A percentile compares a stretch with the other conserved stretches of the same genome.
phyloP scores from a whole-genome alignment of 2,113 vertebrate species.

The Oryzias curvinotus region DNA sequence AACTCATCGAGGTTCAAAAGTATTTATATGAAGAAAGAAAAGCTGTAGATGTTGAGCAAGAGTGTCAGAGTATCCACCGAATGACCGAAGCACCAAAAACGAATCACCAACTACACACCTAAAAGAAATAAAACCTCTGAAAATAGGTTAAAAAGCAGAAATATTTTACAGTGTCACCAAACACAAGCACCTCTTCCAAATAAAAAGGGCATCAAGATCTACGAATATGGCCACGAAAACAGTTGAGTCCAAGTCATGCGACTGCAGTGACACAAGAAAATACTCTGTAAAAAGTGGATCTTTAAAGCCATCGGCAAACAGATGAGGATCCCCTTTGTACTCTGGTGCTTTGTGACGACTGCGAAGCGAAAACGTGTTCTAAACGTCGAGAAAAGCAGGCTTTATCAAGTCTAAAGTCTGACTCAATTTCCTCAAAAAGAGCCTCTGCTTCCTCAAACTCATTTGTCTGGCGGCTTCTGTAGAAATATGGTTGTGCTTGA shows the following conservation, averaged over 20 bases:
- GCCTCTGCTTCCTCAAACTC: constrained; percentile 57
- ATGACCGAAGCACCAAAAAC: constrained; percentile 67
- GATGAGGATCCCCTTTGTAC: constrained; percentile 54
- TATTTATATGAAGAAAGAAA: constrained; percentile 20
- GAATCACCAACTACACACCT: constrained; percentile 73
- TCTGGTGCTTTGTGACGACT: constrained; percentile 66
- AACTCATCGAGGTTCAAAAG: constrained; percentile 37
- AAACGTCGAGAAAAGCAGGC: constrained; percentile 66
- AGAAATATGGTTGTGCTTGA: constrained; percentile 89
- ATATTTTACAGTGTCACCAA: constrained; percentile 77
- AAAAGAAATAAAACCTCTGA: constrained; percentile 72
- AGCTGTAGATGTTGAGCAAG: constrained; percentile 51
- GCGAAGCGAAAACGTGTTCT: constrained; percentile 71
- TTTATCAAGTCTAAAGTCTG: constrained; percentile 61
- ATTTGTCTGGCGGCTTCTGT: constrained; percentile 61
- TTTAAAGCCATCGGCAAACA: constrained; percentile 76
- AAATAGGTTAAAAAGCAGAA: constrained; percentile 73
- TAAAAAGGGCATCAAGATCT: constrained; percentile 71
- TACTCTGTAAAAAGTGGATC: constrained; percentile 70
- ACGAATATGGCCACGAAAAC: constrained; percentile 80
- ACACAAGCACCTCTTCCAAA: constrained; percentile 74
- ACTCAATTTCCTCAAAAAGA: constrained; percentile 70
- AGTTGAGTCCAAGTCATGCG: constrained; percentile 79
- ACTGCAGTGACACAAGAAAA: constrained; percentile 77
- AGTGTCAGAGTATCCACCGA: constrained; percentile 62